Base-by-base conservation (phyloP, 2,797 vertebrate species). In the Lemur catta region DNA sequence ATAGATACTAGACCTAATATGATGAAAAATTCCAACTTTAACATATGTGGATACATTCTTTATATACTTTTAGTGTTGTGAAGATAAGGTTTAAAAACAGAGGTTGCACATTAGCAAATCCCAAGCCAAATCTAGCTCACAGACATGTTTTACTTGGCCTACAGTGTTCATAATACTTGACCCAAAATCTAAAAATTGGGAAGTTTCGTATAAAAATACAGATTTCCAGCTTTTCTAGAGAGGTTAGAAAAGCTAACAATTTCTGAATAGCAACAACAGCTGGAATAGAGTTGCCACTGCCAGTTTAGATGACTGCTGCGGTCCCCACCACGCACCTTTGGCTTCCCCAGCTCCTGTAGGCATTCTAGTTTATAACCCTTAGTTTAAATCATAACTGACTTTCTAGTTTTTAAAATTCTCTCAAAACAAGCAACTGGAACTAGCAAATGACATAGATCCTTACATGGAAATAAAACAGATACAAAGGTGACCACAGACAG, bases 171-270 rank as follows among this genome's bases (percentile, higher is more conserved):
- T 82, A 91, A 84, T 30, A 82, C 2, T 26, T 84, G 50, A 92
- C 18, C 8, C 57, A 85, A 84, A 90, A 87, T 48, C 89, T 84
- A 6, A 84, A 79, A 76, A 67, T 71, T 94, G 20, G 3, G 33
- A 94, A 72, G 59, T 91, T 72, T 89, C 12, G 38, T 63, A 63
- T 91, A 91, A 89, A 95, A 84, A 93, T 61, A 86, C 0, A 81
- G 15, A 93, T 63, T 95, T 85, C 57, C 1, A 12, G 15, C 33
- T 92, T 75, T 90, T 75, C 12, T 35, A 92, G 69, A 79, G 86
- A 93, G 89, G 55, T n/a, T 22, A 59, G 11, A 35, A 52, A 61
- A 59, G 57, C 38, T 74, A 22, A 59, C 10, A 13, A 24, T 89
- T 89, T 91, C 46, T 67, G n/a, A 59, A 84, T 17, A 55, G 95